Evolutionary conservation across 2,888 invertebrate species (phyloP).

Genomic region (Ecliptopera silaceata): DNA sequence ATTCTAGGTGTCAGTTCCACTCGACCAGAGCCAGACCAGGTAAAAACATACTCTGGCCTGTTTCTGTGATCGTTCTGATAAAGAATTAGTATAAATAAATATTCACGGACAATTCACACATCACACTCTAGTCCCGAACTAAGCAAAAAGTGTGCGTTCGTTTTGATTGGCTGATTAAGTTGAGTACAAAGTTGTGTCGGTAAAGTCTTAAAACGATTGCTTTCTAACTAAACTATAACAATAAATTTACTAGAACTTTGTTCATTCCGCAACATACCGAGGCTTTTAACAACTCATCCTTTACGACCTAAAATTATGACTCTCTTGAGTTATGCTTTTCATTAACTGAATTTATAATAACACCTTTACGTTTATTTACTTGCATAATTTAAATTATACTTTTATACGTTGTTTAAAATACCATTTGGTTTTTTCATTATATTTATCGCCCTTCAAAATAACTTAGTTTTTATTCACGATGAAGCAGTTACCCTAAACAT

Average conservation of each 20-base stretch:
- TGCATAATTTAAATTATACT: constrained; percentile 5
- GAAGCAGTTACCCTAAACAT: no score
- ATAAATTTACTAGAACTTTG: constrained; percentile 69
- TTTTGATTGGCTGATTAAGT: constrained; percentile 2
- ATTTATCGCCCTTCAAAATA: neutral
- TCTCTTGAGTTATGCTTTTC: constrained; percentile 51
- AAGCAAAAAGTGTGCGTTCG: neutral
- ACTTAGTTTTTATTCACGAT: no score
- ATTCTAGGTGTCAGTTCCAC: no score
- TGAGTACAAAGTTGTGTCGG: constrained; percentile 14
- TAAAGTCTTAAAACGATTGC: constrained; percentile 52
- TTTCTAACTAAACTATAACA: constrained; percentile 70
- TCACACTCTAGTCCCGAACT: no score
- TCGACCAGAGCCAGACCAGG: no score
- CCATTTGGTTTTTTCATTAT: neutral
- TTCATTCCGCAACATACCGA: constrained; percentile 55
- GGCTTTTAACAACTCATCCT: constrained; percentile 64
- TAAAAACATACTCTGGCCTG: no score
- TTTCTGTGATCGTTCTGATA: no score
- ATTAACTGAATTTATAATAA: constrained; percentile 39
- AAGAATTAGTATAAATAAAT: no score
- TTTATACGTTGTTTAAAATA: constrained; percentile 10
- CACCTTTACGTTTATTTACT: neutral
- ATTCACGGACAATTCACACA: no score
- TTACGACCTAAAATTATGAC: constrained; percentile 51